phyloP scores from a whole-genome alignment of 2,797 vertebrate species.

The Acrossocheilus wenchowensis region DNA sequence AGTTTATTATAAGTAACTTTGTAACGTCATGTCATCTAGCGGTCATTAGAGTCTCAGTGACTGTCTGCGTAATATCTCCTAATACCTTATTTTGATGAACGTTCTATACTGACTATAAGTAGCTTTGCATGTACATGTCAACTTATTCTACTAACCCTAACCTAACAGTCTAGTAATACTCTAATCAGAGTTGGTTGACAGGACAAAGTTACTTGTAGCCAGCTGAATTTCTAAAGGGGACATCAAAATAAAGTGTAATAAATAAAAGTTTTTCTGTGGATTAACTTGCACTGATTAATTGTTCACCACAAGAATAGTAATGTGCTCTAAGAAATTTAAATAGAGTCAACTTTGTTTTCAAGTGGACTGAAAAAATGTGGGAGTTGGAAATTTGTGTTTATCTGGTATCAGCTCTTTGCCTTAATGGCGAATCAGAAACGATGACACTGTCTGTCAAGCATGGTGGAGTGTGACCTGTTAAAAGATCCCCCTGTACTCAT shows the following conservation, averaged over 20 bases:
- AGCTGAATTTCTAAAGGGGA: not conserved
- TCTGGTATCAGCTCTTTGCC: slow-evolving; percentile 32
- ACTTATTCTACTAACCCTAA: not conserved
- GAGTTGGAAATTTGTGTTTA: not conserved
- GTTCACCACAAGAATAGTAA: not conserved
- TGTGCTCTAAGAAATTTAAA: not conserved
- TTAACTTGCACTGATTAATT: not conserved
- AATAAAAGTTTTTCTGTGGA: not conserved
- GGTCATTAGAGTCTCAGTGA: not conserved
- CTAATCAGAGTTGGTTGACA: not conserved
- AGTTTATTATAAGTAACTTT: not conserved
- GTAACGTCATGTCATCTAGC: not conserved
- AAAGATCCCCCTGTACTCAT: slow-evolving; percentile 79
- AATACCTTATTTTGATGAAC: not conserved
- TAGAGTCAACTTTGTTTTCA: not conserved
- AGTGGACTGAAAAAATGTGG: not conserved
- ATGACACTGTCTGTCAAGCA: slow-evolving; percentile 62
- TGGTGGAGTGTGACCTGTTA: slow-evolving; percentile 71
- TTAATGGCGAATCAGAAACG: slow-evolving; percentile 18
- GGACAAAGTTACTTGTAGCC: not conserved
- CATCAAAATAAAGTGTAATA: not conserved
- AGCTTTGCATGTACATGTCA: not conserved
- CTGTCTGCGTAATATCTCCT: not conserved
- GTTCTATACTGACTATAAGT: not conserved
- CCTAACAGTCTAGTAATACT: not conserved